Conservation (phyloP, 2,888 invertebrate genomes). For the Lapara coniferarum region DNA sequence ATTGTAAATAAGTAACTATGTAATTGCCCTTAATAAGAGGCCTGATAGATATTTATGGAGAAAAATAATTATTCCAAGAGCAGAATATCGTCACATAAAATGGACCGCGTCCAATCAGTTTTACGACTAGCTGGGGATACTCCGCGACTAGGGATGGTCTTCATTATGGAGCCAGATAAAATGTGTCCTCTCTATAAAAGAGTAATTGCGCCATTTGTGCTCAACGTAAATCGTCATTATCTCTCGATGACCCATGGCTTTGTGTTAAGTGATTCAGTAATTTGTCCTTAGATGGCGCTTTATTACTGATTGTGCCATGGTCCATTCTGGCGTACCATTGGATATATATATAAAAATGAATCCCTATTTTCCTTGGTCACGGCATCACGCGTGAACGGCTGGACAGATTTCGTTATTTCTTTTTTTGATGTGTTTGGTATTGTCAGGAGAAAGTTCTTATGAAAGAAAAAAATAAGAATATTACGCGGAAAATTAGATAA, state of each 20-base stretch:
- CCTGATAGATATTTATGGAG: conserved; percentile 18
- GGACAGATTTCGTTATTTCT: too few relatives aligned
- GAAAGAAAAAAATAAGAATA: too few relatives aligned
- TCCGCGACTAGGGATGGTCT: conserved; percentile 10
- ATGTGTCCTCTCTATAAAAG: conserved; percentile 20
- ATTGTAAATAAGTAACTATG: conserved; percentile 1
- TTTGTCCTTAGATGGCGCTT: not conserved
- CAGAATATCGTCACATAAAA: conserved; percentile 21
- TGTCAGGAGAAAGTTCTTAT: too few relatives aligned
- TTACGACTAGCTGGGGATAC: conserved; percentile 6
- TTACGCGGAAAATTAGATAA: too few relatives aligned
- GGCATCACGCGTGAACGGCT: too few relatives aligned
- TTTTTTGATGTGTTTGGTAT: too few relatives aligned
- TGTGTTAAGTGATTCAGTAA: not conserved
- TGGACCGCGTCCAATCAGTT: conserved; percentile 10
- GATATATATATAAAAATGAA: not conserved
- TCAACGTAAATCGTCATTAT: conserved; percentile 6
- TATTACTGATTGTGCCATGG: not conserved
- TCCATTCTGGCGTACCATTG: too few relatives aligned
- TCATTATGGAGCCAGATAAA: conserved; percentile 18
- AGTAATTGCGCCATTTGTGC: conserved; percentile 10
- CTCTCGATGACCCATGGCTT: conserved; percentile 9
- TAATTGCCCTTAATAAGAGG: conserved; percentile 13
- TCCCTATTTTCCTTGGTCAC: too few relatives aligned
- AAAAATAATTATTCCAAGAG: conserved; percentile 6